A percentile compares a stretch with the other conserved stretches of the same genome.
These are phyloP conservation scores for Hoplias malabaricus DNA, from an alignment of 2,113 vertebrate genomes.

Conservation along the genomic window DNA sequence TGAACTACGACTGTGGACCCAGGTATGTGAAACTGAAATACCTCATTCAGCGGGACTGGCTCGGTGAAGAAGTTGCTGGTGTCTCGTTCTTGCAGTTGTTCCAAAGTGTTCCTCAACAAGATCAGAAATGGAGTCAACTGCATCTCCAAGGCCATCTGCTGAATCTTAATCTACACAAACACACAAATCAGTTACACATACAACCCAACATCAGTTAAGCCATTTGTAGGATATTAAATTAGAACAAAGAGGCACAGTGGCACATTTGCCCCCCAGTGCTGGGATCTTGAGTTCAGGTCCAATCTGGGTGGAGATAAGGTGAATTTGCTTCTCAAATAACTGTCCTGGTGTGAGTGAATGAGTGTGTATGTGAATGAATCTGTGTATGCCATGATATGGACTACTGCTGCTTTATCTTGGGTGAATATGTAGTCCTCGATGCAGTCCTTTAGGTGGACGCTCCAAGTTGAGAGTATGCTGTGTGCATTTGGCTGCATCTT, in stretches of 20 bases:
- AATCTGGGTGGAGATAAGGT: too few relatives aligned
- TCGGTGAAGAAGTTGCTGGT: conserved; percentile 97
- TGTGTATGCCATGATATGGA: not conserved
- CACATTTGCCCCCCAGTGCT: too few relatives aligned
- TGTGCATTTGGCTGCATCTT: too few relatives aligned
- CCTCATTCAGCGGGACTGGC: conserved; percentile 96
- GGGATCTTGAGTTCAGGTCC: too few relatives aligned
- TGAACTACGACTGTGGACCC: too few relatives aligned
- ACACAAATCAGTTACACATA: not conserved
- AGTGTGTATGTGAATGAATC: not conserved
- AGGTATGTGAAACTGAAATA: conserved; percentile 62
- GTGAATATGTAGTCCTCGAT: too few relatives aligned
- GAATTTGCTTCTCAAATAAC: too few relatives aligned
- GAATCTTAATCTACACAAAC: conserved; percentile 88
- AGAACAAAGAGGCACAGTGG: not conserved
- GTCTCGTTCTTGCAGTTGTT: conserved; percentile 96
- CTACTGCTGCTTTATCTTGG: too few relatives aligned
- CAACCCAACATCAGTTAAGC: not conserved
- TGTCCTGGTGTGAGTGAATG: not conserved
- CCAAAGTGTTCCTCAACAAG: conserved; percentile 90
- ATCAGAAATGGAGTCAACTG: conserved; percentile 95
- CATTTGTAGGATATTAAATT: not conserved
- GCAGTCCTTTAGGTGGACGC: too few relatives aligned
- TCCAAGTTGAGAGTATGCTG: too few relatives aligned
- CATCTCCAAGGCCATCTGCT: conserved; percentile 95